These are phyloP conservation scores for Heteromurus nitidus DNA, from an alignment of 2,888 invertebrate species.

Conservation along the genomic window DNA sequence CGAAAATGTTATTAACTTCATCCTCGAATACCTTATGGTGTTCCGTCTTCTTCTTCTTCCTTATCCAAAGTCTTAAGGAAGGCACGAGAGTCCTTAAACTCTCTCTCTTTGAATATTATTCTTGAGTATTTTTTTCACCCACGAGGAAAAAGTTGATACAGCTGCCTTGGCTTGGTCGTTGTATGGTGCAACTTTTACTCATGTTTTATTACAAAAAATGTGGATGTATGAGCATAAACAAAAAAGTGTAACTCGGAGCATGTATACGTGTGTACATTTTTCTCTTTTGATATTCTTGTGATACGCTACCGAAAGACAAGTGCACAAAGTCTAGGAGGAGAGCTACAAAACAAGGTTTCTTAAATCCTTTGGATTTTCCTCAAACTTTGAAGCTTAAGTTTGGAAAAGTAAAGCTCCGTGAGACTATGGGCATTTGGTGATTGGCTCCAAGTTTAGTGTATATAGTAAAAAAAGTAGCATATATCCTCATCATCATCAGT, in stretches of 20 bases:
- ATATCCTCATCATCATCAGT: no score
- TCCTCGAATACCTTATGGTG: conserved; percentile 1
- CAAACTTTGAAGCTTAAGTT: conserved; percentile 68
- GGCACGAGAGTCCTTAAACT: no score
- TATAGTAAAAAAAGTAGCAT: neutral
- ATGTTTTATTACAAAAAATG: neutral
- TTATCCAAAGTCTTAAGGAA: neutral
- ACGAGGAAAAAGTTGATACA: conserved; percentile 32
- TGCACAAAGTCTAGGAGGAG: conserved; percentile 9
- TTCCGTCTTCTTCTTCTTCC: neutral
- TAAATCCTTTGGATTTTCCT: conserved; percentile 69
- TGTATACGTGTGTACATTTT: neutral
- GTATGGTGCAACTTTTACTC: conserved; percentile 12
- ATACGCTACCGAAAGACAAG: no score
- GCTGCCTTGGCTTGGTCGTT: conserved; percentile 12
- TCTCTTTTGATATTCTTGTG: neutral
- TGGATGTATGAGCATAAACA: neutral
- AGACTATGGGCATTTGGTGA: conserved; percentile 71
- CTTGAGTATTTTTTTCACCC: neutral
- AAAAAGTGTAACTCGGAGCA: neutral
- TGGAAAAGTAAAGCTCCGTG: conserved; percentile 68
- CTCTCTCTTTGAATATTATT: neutral
- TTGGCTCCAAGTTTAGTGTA: conserved; percentile 53
- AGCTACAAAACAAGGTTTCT: conserved; percentile 54
- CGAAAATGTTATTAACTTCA: conserved; percentile 46